Evolutionary conservation across 2,888 invertebrate genomes (phyloP).

Genomic region (Macroteleia sp.): DNA sequence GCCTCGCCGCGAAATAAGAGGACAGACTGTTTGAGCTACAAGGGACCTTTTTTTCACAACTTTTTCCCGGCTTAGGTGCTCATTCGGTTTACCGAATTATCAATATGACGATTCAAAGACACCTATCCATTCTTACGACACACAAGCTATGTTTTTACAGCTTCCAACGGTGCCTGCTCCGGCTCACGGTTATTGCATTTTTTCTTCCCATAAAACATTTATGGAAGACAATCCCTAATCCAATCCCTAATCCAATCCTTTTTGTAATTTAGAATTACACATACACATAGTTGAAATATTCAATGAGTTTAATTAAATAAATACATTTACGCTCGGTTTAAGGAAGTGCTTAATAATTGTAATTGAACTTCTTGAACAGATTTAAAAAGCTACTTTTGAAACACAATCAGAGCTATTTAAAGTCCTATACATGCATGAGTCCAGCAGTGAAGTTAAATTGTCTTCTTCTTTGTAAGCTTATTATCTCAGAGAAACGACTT

Average conservation of each 20-base stretch:
- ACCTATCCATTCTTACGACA: background rate
- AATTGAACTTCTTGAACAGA: slow-evolving; percentile 40
- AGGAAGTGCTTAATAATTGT: slow-evolving; percentile 51
- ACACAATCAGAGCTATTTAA: slow-evolving; percentile 43
- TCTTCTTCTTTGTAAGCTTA: slow-evolving; percentile 2
- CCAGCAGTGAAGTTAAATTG: slow-evolving; percentile 23
- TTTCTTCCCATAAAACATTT: no score
- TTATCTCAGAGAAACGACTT: no score
- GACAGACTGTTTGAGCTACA: slow-evolving; percentile 23
- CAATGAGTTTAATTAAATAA: slow-evolving; percentile 35
- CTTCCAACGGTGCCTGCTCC: no score
- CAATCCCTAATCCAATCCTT: slow-evolving; percentile 8
- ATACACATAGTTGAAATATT: no score
- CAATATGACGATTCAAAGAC: slow-evolving; percentile 33
- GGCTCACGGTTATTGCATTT: no score
- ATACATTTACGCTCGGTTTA: slow-evolving; percentile 13
- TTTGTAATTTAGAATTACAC: no score
- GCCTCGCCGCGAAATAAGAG: slow-evolving; percentile 31
- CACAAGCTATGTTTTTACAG: background rate
- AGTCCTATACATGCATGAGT: slow-evolving; percentile 19
- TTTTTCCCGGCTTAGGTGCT: slow-evolving; percentile 31
- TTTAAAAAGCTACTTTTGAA: slow-evolving; percentile 50
- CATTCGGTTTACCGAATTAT: slow-evolving; percentile 20
- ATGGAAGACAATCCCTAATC: no score
- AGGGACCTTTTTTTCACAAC: slow-evolving; percentile 13